Base-by-base conservation (phyloP, 2,888 invertebrate species). In the Xestobium rufovillosum region DNA sequence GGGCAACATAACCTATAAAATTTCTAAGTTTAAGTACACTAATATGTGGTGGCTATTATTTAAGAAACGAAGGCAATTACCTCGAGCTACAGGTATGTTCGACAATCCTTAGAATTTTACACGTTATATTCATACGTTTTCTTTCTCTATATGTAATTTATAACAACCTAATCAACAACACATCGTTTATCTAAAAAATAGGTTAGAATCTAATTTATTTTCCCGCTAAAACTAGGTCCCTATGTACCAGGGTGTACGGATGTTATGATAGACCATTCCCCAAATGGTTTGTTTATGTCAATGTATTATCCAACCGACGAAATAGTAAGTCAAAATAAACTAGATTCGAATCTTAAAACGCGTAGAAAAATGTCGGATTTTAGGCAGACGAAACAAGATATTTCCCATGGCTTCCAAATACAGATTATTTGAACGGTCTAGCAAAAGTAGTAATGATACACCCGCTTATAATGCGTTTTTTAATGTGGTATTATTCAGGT, bases 221-320 rank as follows among this genome's bases (percentile, higher is more conserved):
- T n/a, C n/a, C n/a, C n/a, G n/a, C n/a, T n/a, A n/a, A n/a, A n/a
- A n/a, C n/a, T 44, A 70, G 72, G 76, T 4, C 65, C 65, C 1
- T 70, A 65, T 55, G 59, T 68, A 26, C 75, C 76, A 16, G 76
- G 76, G 33, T 72, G 72, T 49, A 57, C 69, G 17, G 78, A 78
- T 58, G 55, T 77, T 14, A 75, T 76, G 72, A 61, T 70, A 23
- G 71, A 66, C 38, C 69, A 70, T 50, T 59, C 65, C 4, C 61
- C 65, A 49, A 57, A 67, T 8, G 75, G 75, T 4, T 53, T 69
- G 14, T 75, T 77, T 49, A 59, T 73, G 44, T 57, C 78, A 32
- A 44, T 78, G 2, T 76, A 69, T 55, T 78, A 77, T 53, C 78
- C 78, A 2, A 70, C 73, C 3, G 59, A 67, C 36, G 58, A 67